phyloP scores from a whole-genome alignment of 2,888 invertebrate genomes.

The Campaea margaritaria region DNA sequence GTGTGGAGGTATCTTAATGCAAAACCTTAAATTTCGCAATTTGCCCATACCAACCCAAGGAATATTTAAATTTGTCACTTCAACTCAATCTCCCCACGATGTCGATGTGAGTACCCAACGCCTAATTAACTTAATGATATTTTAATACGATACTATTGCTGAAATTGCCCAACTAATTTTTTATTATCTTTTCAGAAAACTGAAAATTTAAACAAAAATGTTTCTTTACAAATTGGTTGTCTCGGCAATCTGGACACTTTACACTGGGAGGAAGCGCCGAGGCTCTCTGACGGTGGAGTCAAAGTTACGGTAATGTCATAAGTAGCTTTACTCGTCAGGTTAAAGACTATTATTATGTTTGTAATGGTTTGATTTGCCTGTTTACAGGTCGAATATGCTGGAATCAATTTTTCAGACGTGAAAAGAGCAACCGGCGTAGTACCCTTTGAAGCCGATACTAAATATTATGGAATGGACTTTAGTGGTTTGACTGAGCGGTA shows the following conservation, averaged over 20 bases:
- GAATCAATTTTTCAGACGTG: slow-evolving; percentile 51
- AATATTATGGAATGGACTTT: slow-evolving; percentile 66
- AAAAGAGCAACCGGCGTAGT: slow-evolving; percentile 52
- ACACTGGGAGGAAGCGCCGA: slow-evolving; percentile 47
- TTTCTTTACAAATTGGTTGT: slow-evolving; percentile 37
- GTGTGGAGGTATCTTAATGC: slow-evolving; percentile 60
- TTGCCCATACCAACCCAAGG: slow-evolving; percentile 44
- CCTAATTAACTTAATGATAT: background rate
- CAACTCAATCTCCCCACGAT: slow-evolving; percentile 42
- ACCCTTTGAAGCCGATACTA: slow-evolving; percentile 21
- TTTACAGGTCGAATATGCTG: slow-evolving; percentile 57
- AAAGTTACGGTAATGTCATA: slow-evolving; percentile 29
- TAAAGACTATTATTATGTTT: too few species aligned
- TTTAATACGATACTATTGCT: too few species aligned
- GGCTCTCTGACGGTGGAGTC: slow-evolving; percentile 30
- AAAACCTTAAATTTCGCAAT: slow-evolving; percentile 51
- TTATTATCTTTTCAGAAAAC: slow-evolving; percentile 42
- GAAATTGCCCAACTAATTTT: background rate
- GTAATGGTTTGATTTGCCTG: background rate
- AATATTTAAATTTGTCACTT: slow-evolving; percentile 48
- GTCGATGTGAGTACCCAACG: background rate
- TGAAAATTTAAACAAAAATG: slow-evolving; percentile 46
- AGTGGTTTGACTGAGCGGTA: slow-evolving; percentile 65
- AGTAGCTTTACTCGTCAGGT: background rate
- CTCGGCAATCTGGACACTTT: slow-evolving; percentile 48